Evolutionary conservation across 1,140 invertebrate species (phyloP), one percentile per base, ranked within the genome.

Genomic region (Hyles vespertilio): DNA sequence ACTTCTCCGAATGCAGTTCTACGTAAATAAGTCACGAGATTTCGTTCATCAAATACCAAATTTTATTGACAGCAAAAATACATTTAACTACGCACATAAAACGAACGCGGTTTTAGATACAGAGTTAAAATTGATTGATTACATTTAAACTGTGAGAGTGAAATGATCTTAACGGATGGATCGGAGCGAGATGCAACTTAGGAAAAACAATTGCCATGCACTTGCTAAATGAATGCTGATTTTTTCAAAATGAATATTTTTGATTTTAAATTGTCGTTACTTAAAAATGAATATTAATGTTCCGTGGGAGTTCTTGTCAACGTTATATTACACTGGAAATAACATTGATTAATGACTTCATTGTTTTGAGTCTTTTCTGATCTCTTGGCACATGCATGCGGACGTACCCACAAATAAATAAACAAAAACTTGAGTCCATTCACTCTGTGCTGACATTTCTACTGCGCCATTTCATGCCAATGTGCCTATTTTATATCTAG

Each of bases 361-460:
- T 74, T 75, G 72, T 76, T 77, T 68, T 63, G 51, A 61, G 59
- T 62, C 47, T 59, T 63, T 72, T 70, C 65, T 74, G 59, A 72
- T 76, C 70, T 67, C 57, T 67, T 83, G 79, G 81, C 84, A 83
- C 73, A 74, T 76, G 71, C 65, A 81, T 82, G 74, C 81, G 79
- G 77, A 86, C 72, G 75, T 76, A 80, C 77, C 68, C 71, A 74
- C 61, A 77, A 76, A 81, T 80, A 81, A 81, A 84, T 70, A 81
- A 79, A 79, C 74, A 79, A 76, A 72, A 83, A 77, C 68, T 75
- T 67, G 75, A 80, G 78, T 81, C 82, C 81, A 84, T 87, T 87
- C 79, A 84, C 77, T 80, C 72, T 59, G 69, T 64, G 67, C 71
- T 87, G 84, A 85, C 82, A 85, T 85, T 87, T 84, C 73, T 78